Base-by-base conservation (phyloP, 2,113 vertebrate species). In the Oryctolagus cuniculus region DNA sequence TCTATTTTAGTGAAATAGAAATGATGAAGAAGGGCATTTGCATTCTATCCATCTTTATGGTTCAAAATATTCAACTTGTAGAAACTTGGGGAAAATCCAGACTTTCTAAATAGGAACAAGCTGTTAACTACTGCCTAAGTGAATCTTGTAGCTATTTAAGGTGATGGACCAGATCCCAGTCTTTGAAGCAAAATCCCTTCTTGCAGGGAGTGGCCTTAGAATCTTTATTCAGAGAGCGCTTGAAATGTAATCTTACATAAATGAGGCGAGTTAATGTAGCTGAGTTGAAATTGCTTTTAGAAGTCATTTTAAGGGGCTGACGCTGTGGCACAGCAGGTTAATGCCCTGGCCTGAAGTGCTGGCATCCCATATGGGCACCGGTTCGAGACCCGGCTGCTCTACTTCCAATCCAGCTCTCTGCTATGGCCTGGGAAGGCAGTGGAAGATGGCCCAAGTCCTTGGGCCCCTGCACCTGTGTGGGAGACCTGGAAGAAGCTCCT, bases 1-100 rank as follows among this genome's bases (percentile, higher is more conserved):
- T 91, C 73, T 90, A 12, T 90, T 90, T 87, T 61, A 66, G 53
- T 75, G 13, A 89, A 86, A 55, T 55, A n/a, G 61, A 93, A 79
- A 83, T 87, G 49, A 34, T 90, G 69, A 86, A 87, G 16, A 87
- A 67, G 16, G 21, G 3, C 25, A 17, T 79, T 73, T 72, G 29
- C 3, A 66, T 83, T 73, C 25, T 38, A 77, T n/a, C n/a, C 1
- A 16, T 75, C 44, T 77, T 74, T 83, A 21, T 80, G 38, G n/a
- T 83, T 90, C 31, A 44, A 81, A 77, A n/a, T 78, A 29, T 66
- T 82, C 44, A 61, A 6, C 55, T 74, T 87, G 1, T 83, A 88
- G 44, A 87, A 88, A 79, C 38, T 53, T 83, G 93, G 44, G 25
- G 3, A 69, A 80, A 58, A 69, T 31, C 22, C 70, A 90, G 6